phyloP scores from a whole-genome alignment of 2,797 vertebrate species.

The Chiroxiphia lanceolata region DNA sequence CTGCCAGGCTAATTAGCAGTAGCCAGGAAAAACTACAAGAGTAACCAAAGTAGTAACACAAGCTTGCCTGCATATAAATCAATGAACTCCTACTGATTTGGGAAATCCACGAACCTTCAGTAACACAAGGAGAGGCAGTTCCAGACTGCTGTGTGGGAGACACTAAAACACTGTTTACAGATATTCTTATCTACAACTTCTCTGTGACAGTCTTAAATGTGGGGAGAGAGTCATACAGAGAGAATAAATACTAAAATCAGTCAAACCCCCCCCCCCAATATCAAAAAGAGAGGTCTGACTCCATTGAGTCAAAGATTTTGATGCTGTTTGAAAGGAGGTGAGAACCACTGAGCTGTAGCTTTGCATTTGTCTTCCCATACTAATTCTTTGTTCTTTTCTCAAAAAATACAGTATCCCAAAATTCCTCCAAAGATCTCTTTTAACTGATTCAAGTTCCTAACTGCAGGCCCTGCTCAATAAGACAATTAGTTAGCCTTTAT shows the following conservation, averaged over 20 bases:
- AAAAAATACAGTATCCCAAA: neutral
- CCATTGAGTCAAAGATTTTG: neutral
- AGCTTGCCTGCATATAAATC: slow-evolving; percentile 1
- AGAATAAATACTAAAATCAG: neutral
- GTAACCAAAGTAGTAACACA: slow-evolving; percentile 26
- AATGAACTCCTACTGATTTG: slow-evolving; percentile 47
- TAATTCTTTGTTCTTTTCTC: neutral
- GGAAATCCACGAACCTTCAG: slow-evolving; percentile 34
- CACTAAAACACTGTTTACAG: slow-evolving; percentile 24
- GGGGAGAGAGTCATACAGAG: neutral
- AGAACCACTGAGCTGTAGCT: neutral
- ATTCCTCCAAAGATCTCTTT: neutral
- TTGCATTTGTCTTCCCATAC: neutral
- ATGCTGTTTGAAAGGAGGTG: neutral
- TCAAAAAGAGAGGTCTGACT: neutral
- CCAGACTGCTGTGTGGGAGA: slow-evolving; percentile 62
- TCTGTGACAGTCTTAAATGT: neutral
- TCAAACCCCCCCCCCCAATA: too few species aligned
- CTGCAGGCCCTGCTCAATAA: neutral
- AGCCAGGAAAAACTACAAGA: neutral
- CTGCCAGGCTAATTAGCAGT: slow-evolving; percentile 16
- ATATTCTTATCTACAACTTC: slow-evolving; percentile 31
- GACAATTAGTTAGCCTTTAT: neutral
- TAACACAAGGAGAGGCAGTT: neutral
- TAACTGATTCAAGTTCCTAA: neutral